Percentiles rank a stretch among this genome's conserved stretches.
These are phyloP conservation scores for Bryconaethiops microstoma DNA, from an alignment of 2,797 vertebrate species.

Conservation along the genomic window DNA sequence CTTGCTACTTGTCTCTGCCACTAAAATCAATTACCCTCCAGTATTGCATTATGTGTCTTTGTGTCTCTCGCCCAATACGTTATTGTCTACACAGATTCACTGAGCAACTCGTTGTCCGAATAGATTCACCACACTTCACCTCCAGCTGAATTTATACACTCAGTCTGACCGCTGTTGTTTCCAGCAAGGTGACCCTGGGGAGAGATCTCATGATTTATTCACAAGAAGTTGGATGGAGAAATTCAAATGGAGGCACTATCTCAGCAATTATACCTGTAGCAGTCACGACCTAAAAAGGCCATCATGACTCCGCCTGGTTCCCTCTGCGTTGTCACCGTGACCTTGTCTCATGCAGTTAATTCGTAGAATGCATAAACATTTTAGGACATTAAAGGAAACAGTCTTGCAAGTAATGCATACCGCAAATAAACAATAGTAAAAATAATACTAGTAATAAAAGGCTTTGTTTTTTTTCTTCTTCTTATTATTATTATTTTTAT, in stretches of 20 bases:
- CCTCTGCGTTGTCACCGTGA: not conserved
- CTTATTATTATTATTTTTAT: too few relatives aligned
- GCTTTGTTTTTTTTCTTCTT: too few relatives aligned
- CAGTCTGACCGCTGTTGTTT: constrained; percentile 55
- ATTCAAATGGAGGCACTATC: constrained; percentile 52
- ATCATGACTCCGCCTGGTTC: too few relatives aligned
- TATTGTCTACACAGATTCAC: constrained; percentile 72
- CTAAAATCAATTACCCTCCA: constrained; percentile 75
- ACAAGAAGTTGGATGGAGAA: constrained; percentile 47
- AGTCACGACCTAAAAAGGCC: constrained; percentile 25
- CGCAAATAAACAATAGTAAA: not conserved
- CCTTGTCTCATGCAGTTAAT: not conserved
- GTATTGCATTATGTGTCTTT: constrained; percentile 74
- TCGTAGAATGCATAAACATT: not conserved
- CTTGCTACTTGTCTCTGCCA: constrained; percentile 64
- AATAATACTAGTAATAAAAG: not conserved
- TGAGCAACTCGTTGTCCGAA: constrained; percentile 59
- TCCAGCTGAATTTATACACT: constrained; percentile 54
- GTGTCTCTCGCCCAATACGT: constrained; percentile 69
- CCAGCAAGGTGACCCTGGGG: constrained; percentile 71
- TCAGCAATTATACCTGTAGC: constrained; percentile 39
- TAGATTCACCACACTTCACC: constrained; percentile 67
- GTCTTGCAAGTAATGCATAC: not conserved
- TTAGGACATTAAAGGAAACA: not conserved
- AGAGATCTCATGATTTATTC: constrained; percentile 56